A percentile compares a stretch with the other conserved stretches of the same genome.
Conservation (phyloP, 2,888 invertebrate species). For the Tetheella fluctuosa region DNA sequence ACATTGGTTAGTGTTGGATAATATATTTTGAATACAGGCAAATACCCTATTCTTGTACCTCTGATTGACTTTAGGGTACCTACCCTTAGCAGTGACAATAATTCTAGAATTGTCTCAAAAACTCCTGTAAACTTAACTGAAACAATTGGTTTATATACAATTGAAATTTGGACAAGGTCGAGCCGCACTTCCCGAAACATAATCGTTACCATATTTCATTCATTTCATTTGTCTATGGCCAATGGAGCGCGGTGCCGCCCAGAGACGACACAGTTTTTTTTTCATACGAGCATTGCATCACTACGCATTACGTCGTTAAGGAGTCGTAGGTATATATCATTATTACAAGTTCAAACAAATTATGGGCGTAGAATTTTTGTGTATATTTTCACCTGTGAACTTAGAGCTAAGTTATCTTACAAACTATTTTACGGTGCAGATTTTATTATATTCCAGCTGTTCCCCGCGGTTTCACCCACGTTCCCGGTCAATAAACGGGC, state of each 20-base stretch:
- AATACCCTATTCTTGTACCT: no score
- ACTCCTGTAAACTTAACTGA: not conserved
- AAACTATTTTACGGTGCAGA: no score
- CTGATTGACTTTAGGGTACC: no score
- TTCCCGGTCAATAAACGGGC: no score
- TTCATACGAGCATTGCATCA: conserved; percentile 52
- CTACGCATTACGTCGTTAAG: conserved; percentile 20
- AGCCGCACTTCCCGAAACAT: conserved; percentile 31
- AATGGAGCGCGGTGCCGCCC: conserved; percentile 65
- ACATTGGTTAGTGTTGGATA: no score
- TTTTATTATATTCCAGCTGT: no score
- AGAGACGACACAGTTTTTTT: conserved; percentile 56
- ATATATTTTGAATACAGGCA: no score
- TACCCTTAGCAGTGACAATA: no score
- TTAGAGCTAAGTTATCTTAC: no score
- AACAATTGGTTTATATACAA: conserved; percentile 1
- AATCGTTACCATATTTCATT: conserved; percentile 45
- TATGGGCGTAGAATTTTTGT: not conserved
- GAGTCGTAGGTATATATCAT: not conserved
- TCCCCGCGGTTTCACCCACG: no score
- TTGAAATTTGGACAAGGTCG: conserved; percentile 19
- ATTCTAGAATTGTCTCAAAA: not conserved
- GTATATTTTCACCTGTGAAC: no score
- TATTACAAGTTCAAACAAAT: not conserved
- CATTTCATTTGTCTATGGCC: conserved; percentile 66